Evolutionary conservation across 2,797 vertebrate genomes (phyloP).

Genomic region (Chrysocyon brachyurus): DNA sequence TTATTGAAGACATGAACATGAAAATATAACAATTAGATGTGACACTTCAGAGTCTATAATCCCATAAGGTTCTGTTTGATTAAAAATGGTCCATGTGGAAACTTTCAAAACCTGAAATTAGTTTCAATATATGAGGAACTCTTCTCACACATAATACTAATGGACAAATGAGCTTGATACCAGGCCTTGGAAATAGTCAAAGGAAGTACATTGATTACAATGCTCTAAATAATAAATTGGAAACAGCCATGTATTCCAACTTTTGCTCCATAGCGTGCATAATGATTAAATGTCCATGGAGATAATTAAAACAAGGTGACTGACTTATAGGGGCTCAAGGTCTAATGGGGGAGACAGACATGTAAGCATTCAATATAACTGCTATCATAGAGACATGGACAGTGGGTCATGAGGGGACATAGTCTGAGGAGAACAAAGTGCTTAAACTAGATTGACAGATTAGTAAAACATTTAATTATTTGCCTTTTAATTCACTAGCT

Average conservation of each 20-base stretch:
- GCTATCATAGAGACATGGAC: neutral
- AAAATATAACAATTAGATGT: constrained; percentile 67
- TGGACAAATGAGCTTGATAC: neutral
- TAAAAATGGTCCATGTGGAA: constrained; percentile 60
- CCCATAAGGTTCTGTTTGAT: constrained; percentile 53
- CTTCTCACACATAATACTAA: constrained; percentile 55
- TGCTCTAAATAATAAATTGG: neutral
- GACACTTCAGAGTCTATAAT: constrained; percentile 55
- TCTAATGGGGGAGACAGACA: neutral
- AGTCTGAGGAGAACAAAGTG: neutral
- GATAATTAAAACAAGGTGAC: constrained; percentile 26
- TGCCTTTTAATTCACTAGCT: constrained; percentile 29
- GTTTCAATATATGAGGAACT: constrained; percentile 46
- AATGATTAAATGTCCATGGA: neutral
- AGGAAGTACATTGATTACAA: neutral
- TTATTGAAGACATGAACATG: constrained; percentile 58
- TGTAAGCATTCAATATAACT: neutral
- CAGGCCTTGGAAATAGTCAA: neutral
- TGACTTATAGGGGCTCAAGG: neutral
- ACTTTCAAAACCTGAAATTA: constrained; percentile 65
- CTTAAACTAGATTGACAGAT: neutral
- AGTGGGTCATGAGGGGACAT: neutral
- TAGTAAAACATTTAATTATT: constrained; percentile 41
- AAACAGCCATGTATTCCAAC: neutral
- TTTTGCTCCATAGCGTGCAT: neutral